Percentiles rank a stretch among this genome's conserved stretches.
phyloP scores from a whole-genome alignment of 2,797 vertebrate genomes.

The Dipus sagitta region DNA sequence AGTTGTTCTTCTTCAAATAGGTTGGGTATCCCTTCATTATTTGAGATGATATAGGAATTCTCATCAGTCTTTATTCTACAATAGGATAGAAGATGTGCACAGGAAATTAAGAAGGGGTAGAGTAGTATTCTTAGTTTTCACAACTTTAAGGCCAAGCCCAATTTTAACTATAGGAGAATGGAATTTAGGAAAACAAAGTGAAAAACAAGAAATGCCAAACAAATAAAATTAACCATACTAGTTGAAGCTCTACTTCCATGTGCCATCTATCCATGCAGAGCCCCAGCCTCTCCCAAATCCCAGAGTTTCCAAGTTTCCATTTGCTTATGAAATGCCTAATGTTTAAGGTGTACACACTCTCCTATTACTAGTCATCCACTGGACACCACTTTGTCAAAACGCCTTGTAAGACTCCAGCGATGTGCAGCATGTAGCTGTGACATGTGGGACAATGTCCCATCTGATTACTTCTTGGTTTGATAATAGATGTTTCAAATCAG shows the following conservation, averaged over 20 bases:
- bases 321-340: too few relatives aligned
- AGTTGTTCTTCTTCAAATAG: background rate
- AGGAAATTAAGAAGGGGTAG: background rate
- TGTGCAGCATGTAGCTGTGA: background rate
- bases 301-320: background rate
- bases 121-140: background rate
- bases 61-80: background rate
- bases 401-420: background rate
- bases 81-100: background rate
- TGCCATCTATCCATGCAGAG: background rate
- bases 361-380: background rate
- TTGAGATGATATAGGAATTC: background rate
- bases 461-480: background rate
- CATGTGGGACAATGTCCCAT: background rate
- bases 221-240: background rate
- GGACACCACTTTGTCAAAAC: background rate
- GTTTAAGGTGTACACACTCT: too few relatives aligned
- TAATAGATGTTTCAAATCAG: background rate
- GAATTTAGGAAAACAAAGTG: background rate
- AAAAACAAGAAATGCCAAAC: background rate
- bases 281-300: background rate
- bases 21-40: background rate
- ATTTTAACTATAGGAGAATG: background rate
- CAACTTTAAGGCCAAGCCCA: background rate
- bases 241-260: background rate